Evolutionary conservation across 2,888 invertebrate species (phyloP).

Genomic region (Aplocera efformata): DNA sequence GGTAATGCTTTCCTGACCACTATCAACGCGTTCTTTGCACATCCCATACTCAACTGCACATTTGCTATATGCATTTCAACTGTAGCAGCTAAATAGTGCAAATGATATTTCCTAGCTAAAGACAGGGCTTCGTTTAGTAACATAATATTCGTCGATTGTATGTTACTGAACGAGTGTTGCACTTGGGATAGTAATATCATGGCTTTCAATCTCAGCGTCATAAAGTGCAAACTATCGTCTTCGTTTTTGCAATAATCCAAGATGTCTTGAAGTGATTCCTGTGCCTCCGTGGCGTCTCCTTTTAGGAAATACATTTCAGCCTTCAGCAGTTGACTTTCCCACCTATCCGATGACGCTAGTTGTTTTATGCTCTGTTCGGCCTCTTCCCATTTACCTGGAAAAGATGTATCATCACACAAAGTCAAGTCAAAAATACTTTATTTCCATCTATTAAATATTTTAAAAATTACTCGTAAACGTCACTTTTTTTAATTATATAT

Average conservation of each 20-base stretch:
- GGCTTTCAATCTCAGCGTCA: conserved; percentile 82
- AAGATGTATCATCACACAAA: too few species aligned
- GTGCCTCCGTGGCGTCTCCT: conserved; percentile 68
- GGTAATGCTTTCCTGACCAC: conserved; percentile 86
- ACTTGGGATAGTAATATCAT: conserved; percentile 85
- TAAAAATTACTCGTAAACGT: too few species aligned
- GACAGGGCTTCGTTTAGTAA: conserved; percentile 86
- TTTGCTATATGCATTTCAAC: conserved; percentile 90
- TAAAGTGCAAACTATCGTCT: conserved; percentile 73
- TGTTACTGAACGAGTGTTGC: conserved; percentile 81
- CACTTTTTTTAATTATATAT: too few species aligned
- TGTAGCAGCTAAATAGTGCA: conserved; percentile 87
- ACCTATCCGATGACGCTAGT: conserved; percentile 83
- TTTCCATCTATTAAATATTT: too few species aligned
- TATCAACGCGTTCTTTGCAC: conserved; percentile 87
- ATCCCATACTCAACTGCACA: conserved; percentile 86
- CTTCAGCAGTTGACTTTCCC: conserved; percentile 82
- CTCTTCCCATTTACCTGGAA: conserved; percentile 83
- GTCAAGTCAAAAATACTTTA: too few species aligned
- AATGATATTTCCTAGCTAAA: conserved; percentile 85
- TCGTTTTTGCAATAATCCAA: conserved; percentile 76
- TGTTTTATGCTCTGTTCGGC: conserved; percentile 85
- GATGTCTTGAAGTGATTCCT: conserved; percentile 72
- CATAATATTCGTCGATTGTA: conserved; percentile 77
- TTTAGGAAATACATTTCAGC: conserved; percentile 80